Base-by-base conservation (phyloP, 1,140 invertebrate species). In the Adelges cooleyi region DNA sequence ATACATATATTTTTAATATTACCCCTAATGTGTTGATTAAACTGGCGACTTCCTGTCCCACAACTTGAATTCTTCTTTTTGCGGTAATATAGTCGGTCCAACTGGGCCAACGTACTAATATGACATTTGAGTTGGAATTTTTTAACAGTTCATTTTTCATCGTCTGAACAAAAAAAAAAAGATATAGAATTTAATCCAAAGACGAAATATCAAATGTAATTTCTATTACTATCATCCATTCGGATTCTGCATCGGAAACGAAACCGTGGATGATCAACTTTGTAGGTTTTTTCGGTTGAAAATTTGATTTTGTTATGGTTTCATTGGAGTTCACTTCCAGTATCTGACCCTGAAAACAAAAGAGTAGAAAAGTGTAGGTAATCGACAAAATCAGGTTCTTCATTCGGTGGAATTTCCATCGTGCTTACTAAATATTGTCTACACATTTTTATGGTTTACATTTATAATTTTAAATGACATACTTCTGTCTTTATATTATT, bases 201-300 rank as follows among this genome's bases (percentile, higher is more conserved):
- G n/a, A n/a, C n/a, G n/a, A n/a, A n/a, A n/a, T n/a, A n/a, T n/a
- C n/a, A n/a, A n/a, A n/a, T n/a, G n/a, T n/a, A n/a, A n/a, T n/a
- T n/a, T n/a, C n/a, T n/a, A n/a, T n/a, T n/a, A n/a, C n/a, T n/a
- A n/a, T n/a, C n/a, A n/a, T n/a, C n/a, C n/a, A n/a, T n/a, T n/a
- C n/a, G n/a, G n/a, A n/a, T 85, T 89, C 49, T 87, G 79, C 9
- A 87, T 86, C 1, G 87, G 91, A 72, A 68, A 92, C 89, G 73
- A 92, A 93, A 48, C 90, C 90, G 72, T 95, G 90, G 68, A 90
- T 86, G 56, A 92, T 88, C 73, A 91, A 82, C 75, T 87, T 89
- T 9, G 85, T 89, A 69, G 82, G 81, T 71, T 83, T 82, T 52
- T 82, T 79, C 9, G 85, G 77, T 74, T 84, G 82, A 71, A 89